Conservation (phyloP, 1,140 invertebrate genomes). For the Thaumetopoea pityocampa region DNA sequence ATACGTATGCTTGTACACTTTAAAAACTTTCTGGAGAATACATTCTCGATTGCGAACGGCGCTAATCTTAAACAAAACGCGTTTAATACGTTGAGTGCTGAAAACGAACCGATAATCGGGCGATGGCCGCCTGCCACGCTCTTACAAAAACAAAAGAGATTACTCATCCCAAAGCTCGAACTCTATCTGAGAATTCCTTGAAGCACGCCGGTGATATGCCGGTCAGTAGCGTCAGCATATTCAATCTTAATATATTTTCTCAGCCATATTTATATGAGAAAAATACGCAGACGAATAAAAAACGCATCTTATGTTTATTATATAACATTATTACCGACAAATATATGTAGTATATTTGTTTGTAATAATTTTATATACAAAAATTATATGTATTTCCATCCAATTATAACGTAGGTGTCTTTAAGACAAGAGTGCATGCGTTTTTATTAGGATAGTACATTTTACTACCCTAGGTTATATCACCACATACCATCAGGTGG, state of each 20-base stretch:
- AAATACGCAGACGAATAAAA: no score
- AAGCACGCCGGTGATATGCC: constrained; percentile 41
- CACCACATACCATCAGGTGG: no score
- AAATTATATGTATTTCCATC: no score
- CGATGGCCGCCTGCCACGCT: constrained; percentile 38
- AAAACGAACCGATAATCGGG: constrained; percentile 56
- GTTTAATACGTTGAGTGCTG: constrained; percentile 18
- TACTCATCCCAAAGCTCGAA: constrained; percentile 70
- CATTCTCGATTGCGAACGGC: constrained; percentile 14
- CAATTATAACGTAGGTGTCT: no score
- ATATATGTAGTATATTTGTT: no score
- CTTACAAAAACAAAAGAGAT: constrained; percentile 74
- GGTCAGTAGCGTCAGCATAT: constrained; percentile 47
- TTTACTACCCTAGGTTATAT: no score
- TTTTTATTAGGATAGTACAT: constrained; percentile 1
- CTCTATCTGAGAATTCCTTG: constrained; percentile 69
- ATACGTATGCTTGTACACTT: no score
- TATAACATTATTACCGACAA: no score
- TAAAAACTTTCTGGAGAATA: constrained; percentile 6
- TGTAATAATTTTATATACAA: no score
- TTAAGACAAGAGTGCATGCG: background rate
- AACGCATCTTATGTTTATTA: no score
- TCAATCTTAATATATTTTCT: constrained; percentile 4
- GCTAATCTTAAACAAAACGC: constrained; percentile 14
- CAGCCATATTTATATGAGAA: background rate